Evolutionary conservation across 1,140 invertebrate genomes (phyloP).

Genomic region (Tenebrio molitor): DNA sequence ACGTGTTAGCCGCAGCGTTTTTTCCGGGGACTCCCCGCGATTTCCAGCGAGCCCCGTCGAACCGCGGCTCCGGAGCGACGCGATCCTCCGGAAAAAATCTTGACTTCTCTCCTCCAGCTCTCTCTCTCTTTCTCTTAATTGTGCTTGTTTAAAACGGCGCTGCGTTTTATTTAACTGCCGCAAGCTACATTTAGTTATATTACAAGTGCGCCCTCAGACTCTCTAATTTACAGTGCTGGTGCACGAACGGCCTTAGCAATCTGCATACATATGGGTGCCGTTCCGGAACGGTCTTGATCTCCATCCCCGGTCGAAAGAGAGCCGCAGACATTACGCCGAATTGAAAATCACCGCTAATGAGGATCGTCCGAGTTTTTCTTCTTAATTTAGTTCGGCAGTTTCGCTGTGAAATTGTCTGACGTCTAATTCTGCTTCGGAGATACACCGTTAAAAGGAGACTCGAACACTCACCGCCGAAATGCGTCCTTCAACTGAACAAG

Average conservation of each 20-base stretch:
- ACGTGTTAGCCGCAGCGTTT: conserved; percentile 50
- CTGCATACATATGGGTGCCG: conserved; percentile 35
- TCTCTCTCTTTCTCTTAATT: too few relatives aligned
- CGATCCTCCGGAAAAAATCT: too few relatives aligned
- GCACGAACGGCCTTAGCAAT: conserved; percentile 35
- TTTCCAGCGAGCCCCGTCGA: too few relatives aligned
- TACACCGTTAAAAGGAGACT: conserved; percentile 19
- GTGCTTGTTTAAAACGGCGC: background rate
- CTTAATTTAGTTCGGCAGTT: conserved; percentile 39
- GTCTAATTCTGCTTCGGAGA: conserved; percentile 35
- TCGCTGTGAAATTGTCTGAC: conserved; percentile 38
- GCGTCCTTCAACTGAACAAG: conserved; percentile 2
- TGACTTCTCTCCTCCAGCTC: too few relatives aligned
- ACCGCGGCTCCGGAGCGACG: too few relatives aligned
- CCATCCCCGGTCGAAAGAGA: conserved; percentile 7
- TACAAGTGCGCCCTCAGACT: background rate
- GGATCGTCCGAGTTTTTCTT: conserved; percentile 36
- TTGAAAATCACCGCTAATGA: conserved; percentile 37
- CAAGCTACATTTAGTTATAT: conserved; percentile 8
- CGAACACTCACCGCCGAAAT: too few relatives aligned
- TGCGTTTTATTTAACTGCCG: background rate
- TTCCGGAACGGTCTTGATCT: background rate
- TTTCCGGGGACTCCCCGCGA: background rate
- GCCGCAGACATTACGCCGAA: conserved; percentile 18
- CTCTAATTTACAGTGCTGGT: conserved; percentile 22